phyloP scores from a whole-genome alignment of 2,113 vertebrate species.

The Leucoraja erinaceus region DNA sequence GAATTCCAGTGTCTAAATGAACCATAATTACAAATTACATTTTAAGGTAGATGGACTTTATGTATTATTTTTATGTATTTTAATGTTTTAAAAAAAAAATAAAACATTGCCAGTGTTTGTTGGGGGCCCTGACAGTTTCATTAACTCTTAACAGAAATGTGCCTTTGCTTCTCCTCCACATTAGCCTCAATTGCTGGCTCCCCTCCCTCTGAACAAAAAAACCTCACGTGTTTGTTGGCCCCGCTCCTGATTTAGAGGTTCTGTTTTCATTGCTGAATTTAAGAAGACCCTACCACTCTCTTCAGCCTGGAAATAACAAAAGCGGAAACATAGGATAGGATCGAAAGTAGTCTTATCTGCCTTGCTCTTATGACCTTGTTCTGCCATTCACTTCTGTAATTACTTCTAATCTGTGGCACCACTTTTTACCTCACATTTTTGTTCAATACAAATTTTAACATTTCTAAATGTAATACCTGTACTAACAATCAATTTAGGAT shows the following conservation, averaged over 20 bases:
- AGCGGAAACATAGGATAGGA: not conserved
- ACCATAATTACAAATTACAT: too few relatives aligned
- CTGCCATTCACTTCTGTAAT: too few relatives aligned
- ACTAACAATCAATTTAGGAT: too few relatives aligned
- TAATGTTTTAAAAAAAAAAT: not conserved
- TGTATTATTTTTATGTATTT: too few relatives aligned
- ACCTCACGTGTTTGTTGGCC: not conserved
- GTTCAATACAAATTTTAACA: too few relatives aligned
- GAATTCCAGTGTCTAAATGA: not conserved
- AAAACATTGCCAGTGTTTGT: not conserved
- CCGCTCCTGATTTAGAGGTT: not conserved
- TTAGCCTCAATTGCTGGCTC: conserved; percentile 12
- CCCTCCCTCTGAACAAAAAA: not conserved
- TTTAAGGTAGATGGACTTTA: not conserved
- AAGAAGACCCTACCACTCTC: not conserved
- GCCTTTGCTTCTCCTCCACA: not conserved
- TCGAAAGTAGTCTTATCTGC: not conserved
- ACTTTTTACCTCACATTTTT: too few relatives aligned
- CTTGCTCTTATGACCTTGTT: too few relatives aligned
- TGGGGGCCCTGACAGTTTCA: not conserved
- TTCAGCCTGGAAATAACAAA: not conserved
- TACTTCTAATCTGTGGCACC: too few relatives aligned
- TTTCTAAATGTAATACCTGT: too few relatives aligned
- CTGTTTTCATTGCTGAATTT: not conserved
- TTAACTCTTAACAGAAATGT: conserved; percentile 11